Evolutionary conservation across 1,140 invertebrate genomes (phyloP).

Genomic region (Odontomachus brunneus): DNA sequence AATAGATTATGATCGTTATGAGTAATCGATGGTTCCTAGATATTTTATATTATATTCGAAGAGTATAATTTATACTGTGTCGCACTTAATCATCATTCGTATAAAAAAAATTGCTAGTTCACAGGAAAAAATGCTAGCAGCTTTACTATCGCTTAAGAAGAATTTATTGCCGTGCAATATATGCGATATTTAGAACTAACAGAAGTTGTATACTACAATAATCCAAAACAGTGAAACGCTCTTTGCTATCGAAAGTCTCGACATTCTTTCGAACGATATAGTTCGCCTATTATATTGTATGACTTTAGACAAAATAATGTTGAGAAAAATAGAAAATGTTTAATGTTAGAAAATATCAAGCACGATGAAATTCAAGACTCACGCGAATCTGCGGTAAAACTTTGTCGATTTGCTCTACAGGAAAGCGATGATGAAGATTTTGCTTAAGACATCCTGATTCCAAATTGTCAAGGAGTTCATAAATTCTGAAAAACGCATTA

Average conservation of each 20-base stretch:
- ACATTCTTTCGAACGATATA: constrained; percentile 18
- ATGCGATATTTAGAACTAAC: constrained; percentile 25
- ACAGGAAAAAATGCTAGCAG: constrained; percentile 24
- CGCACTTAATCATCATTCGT: not conserved
- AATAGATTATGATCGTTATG: not conserved
- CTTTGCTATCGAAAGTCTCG: constrained; percentile 3
- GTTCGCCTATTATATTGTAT: not conserved
- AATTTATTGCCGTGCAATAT: constrained; percentile 57
- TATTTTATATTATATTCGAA: not conserved
- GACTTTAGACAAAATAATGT: not conserved
- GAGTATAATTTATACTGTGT: not conserved
- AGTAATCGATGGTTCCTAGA: not conserved
- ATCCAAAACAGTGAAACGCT: constrained; percentile 9
- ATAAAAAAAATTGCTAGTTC: not conserved
- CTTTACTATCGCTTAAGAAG: constrained; percentile 35
- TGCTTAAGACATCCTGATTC: constrained; percentile 80
- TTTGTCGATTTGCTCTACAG: constrained; percentile 82
- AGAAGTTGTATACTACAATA: constrained; percentile 25
- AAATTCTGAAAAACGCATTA: constrained; percentile 84
- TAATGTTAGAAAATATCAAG: not conserved
- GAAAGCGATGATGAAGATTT: constrained; percentile 85
- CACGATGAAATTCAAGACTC: constrained; percentile 64
- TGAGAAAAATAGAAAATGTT: not conserved
- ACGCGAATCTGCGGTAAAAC: constrained; percentile 86
- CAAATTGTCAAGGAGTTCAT: constrained; percentile 85